Evolutionary conservation across 2,888 invertebrate species (phyloP).

Genomic region (Patella ulyssiponensis): DNA sequence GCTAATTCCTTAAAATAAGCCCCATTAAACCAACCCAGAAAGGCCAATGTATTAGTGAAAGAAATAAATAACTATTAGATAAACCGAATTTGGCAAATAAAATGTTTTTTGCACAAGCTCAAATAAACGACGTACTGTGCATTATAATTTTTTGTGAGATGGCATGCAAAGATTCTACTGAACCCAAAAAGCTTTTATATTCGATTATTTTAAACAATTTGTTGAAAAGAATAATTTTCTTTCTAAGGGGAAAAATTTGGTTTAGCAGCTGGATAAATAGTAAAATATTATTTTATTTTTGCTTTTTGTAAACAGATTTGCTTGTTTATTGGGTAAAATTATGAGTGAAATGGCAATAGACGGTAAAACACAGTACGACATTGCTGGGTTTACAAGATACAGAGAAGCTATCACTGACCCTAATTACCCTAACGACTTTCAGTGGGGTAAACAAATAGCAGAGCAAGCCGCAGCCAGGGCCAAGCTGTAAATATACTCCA

Average conservation of each 20-base stretch:
- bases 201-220: background rate
- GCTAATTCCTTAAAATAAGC: slow-evolving; percentile 16
- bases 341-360: slow-evolving; percentile 59
- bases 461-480: background rate
- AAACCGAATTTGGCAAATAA: too few relatives aligned
- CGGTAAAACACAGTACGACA: slow-evolving; percentile 55
- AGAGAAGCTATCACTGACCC: slow-evolving; percentile 55
- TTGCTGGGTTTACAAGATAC: slow-evolving; percentile 53
- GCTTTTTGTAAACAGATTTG: slow-evolving; percentile 47
- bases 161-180: too few relatives aligned
- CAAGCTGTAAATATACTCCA: too few relatives aligned
- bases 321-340: slow-evolving; percentile 61
- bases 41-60: too few relatives aligned
- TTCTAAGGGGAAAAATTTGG: too few relatives aligned
- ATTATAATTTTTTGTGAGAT: too few relatives aligned
- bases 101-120: too few relatives aligned
- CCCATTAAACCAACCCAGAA: too few relatives aligned
- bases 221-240: slow-evolving; percentile 4
- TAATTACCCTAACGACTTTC: slow-evolving; percentile 26
- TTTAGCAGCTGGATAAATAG: too few relatives aligned
- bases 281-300: too few relatives aligned
- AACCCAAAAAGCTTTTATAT: background rate
- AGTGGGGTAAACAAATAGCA: background rate
- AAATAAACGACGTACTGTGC: too few relatives aligned
- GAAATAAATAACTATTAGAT: too few relatives aligned